Evolutionary conservation across 1,140 invertebrate genomes (phyloP).

Genomic region (Melanaphis sacchari): DNA sequence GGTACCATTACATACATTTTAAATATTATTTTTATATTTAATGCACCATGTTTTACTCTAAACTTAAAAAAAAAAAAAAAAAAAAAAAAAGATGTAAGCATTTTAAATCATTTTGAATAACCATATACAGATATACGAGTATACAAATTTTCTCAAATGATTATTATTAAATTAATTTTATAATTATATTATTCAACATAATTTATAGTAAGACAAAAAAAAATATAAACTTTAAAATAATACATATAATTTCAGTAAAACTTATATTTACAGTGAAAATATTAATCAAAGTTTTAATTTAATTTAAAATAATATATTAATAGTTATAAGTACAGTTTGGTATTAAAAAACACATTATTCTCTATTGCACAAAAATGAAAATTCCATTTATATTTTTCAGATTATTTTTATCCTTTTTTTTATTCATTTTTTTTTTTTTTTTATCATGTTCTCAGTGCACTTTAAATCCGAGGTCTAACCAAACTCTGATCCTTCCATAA

Average conservation of each 20-base stretch:
- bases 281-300: background rate
- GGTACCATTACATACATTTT: too few relatives aligned
- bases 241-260: background rate
- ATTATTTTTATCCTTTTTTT: background rate
- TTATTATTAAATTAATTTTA: background rate
- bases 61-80: too few relatives aligned
- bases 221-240: background rate
- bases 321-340: background rate
- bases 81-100: too few relatives aligned
- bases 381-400: slow-evolving; percentile 24
- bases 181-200: background rate
- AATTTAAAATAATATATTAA: background rate
- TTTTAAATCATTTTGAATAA: too few relatives aligned
- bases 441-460: background rate
- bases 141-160: background rate
- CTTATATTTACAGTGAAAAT: background rate
- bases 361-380: background rate
- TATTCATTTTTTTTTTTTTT: slow-evolving; percentile 8
- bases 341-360: background rate
- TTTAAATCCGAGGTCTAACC: slow-evolving; percentile 22
- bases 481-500: background rate
- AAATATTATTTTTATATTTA: too few relatives aligned
- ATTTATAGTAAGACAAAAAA: background rate
- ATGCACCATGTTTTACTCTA: too few relatives aligned
- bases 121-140: too few relatives aligned